phyloP scores from a whole-genome alignment of 2,888 invertebrate species.

The Caenorhabditis becei region DNA sequence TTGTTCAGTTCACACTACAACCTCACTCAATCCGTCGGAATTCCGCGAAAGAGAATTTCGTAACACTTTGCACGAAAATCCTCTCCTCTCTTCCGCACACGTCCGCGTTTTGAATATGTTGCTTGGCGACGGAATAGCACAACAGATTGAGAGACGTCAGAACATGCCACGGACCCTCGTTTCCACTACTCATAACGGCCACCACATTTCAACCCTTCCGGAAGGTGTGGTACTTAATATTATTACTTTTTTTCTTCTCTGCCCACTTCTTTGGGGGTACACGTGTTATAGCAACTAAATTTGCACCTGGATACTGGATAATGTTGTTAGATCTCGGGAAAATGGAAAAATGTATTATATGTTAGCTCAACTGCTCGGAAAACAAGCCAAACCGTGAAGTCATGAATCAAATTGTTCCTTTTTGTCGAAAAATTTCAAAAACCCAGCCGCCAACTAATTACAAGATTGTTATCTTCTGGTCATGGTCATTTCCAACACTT shows the following conservation, averaged over 20 bases:
- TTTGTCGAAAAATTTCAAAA: too few relatives aligned
- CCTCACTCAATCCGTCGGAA: not conserved
- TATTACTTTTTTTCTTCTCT: constrained; percentile 32
- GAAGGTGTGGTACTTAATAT: constrained; percentile 25
- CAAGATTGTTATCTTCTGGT: too few relatives aligned
- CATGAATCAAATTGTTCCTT: too few relatives aligned
- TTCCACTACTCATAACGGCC: constrained; percentile 33
- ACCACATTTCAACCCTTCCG: constrained; percentile 37
- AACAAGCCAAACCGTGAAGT: too few relatives aligned
- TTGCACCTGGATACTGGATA: too few relatives aligned
- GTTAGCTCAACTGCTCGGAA: too few relatives aligned
- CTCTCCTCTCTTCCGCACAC: constrained; percentile 7
- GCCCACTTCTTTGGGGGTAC: not conserved
- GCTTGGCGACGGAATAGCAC: constrained; percentile 43
- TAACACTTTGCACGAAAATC: constrained; percentile 20
- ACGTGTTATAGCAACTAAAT: not conserved
- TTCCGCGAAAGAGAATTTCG: constrained; percentile 33
- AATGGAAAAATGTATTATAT: too few relatives aligned
- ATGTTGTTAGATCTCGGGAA: too few relatives aligned
- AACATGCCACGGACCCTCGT: constrained; percentile 9
- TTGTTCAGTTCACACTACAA: not conserved
- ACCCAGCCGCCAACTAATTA: too few relatives aligned
- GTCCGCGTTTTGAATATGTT: constrained; percentile 47
- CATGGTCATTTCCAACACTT: too few relatives aligned
- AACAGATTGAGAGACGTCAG: not conserved